These are phyloP conservation scores for Homarus americanus DNA, from an alignment of 1,140 invertebrate species.

Conservation along the genomic window DNA sequence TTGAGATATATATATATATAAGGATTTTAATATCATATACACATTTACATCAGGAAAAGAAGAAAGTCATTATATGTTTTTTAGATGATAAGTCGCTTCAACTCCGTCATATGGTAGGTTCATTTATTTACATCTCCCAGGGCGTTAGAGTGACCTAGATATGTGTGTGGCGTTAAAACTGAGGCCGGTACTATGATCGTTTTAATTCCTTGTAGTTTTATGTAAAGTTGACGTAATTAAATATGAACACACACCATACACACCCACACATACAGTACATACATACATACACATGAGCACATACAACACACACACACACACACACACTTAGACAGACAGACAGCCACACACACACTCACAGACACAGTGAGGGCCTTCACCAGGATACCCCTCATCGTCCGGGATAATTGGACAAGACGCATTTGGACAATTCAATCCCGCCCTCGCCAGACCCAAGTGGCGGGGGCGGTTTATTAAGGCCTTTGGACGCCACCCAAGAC, in stretches of 20 bases:
- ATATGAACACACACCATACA: neutral
- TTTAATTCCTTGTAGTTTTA: too few relatives aligned
- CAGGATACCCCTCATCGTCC: conserved; percentile 5
- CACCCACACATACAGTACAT: neutral
- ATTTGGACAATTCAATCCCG: conserved; percentile 27
- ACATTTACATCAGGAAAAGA: too few relatives aligned
- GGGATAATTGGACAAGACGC: conserved; percentile 46
- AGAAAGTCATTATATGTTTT: too few relatives aligned
- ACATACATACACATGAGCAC: neutral
- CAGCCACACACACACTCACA: neutral
- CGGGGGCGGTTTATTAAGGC: conserved; percentile 6
- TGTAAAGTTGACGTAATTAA: too few relatives aligned
- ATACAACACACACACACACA: neutral
- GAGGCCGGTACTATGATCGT: too few relatives aligned
- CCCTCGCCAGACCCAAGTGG: conserved; percentile 7
- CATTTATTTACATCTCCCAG: too few relatives aligned
- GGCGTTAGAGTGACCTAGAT: too few relatives aligned
- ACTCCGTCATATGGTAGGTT: too few relatives aligned
- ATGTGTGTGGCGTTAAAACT: too few relatives aligned
- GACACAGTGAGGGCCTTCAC: neutral
- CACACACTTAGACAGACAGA: neutral
- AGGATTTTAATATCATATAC: too few relatives aligned
- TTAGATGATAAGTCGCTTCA: too few relatives aligned
- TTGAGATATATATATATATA: too few relatives aligned
- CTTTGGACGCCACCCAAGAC: neutral